Conservation (phyloP, 1,140 invertebrate genomes). For the Drosophila willistoni region DNA sequence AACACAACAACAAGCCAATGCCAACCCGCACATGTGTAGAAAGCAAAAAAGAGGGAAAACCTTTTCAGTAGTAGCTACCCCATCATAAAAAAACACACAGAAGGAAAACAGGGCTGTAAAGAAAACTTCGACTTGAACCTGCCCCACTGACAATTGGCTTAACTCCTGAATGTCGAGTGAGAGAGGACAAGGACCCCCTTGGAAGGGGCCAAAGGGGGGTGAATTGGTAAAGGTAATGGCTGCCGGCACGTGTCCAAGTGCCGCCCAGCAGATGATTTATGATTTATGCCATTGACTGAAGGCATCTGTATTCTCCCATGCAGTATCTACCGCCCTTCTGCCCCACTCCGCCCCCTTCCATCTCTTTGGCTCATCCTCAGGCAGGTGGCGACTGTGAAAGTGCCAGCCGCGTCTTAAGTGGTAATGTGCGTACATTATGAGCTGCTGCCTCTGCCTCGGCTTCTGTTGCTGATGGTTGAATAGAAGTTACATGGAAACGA, state of each 20-base stretch:
- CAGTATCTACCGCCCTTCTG: not conserved
- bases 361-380: conserved; percentile 12
- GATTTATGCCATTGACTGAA: conserved; percentile 72
- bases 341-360: not conserved
- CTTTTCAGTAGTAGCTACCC: not conserved
- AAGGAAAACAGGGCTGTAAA: conserved; percentile 9
- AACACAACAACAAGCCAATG: conserved; percentile 30
- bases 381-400: conserved; percentile 23
- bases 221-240: conserved; percentile 53
- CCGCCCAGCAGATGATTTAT: conserved; percentile 67
- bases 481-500: conserved; percentile 26
- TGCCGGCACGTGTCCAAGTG: conserved; percentile 74
- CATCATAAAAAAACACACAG: conserved; percentile 39
- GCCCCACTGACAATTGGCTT: conserved; percentile 80
- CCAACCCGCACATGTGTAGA: conserved; percentile 56
- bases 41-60: conserved; percentile 9
- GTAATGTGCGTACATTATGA: conserved; percentile 60
- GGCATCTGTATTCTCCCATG: conserved; percentile 60
- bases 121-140: conserved; percentile 68
- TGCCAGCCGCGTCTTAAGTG: conserved; percentile 40
- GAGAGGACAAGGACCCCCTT: not conserved
- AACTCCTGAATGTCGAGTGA: conserved; percentile 26
- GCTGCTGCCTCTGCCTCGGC: not conserved
- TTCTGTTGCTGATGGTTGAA: conserved; percentile 35
- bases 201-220: not conserved